Evolutionary conservation across 1,140 invertebrate genomes (phyloP).

Genomic region (Drosophila saltans): DNA sequence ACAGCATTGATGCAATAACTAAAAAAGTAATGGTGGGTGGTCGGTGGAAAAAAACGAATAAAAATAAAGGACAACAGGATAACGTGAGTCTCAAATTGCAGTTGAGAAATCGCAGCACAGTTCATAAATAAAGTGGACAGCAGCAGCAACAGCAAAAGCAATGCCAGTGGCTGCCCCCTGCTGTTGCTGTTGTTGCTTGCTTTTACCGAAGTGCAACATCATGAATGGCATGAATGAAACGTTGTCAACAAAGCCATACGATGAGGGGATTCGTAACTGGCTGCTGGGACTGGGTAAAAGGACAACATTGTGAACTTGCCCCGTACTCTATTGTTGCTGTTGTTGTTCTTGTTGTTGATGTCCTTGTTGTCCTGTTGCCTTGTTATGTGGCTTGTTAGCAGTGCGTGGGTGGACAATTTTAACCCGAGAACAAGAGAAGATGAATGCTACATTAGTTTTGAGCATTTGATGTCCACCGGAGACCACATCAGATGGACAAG

Average conservation of each 20-base stretch:
- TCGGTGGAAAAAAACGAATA: background rate
- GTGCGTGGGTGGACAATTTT: conserved; percentile 33
- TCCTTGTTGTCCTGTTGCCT: conserved; percentile 22
- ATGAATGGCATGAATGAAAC: conserved; percentile 75
- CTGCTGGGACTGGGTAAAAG: background rate
- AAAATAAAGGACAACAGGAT: conserved; percentile 5
- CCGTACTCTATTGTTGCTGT: background rate
- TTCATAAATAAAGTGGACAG: conserved; percentile 72
- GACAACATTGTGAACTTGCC: conserved; percentile 22
- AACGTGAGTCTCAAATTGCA: conserved; percentile 63
- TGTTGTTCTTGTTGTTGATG: background rate
- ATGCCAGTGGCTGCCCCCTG: background rate
- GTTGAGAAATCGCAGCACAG: conserved; percentile 70
- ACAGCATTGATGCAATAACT: conserved; percentile 3
- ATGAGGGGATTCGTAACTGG: conserved; percentile 22
- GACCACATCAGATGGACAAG: background rate
- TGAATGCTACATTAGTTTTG: conserved; percentile 49
- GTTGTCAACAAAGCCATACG: conserved; percentile 72
- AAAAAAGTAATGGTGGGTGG: no score
- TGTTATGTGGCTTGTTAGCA: conserved; percentile 64
- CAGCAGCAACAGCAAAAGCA: conserved; percentile 26
- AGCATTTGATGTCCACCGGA: background rate
- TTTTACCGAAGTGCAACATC: conserved; percentile 33
- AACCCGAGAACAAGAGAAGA: conserved; percentile 40
- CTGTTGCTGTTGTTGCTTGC: no score